These are phyloP conservation scores for Plotosus lineatus DNA, from an alignment of 2,113 vertebrate species.

Conservation along the genomic window DNA sequence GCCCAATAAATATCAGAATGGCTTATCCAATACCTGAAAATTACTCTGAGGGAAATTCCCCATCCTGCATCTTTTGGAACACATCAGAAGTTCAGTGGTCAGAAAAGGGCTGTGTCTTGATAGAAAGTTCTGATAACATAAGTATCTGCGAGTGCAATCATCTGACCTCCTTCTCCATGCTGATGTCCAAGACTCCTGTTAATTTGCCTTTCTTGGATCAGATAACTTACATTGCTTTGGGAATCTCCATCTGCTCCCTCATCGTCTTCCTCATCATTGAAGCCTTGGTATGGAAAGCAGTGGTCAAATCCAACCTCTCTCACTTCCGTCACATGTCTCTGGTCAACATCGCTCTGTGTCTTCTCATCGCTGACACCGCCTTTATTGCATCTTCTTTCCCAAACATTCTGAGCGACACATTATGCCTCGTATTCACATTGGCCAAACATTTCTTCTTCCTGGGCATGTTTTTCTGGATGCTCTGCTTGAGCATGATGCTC, in stretches of 20 bases:
- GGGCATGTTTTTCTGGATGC: conserved; percentile 93
- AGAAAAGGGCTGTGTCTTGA: conserved; percentile 50
- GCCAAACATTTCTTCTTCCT: conserved; percentile 87
- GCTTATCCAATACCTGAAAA: conserved; percentile 60
- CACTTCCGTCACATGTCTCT: conserved; percentile 88
- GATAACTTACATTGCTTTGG: conserved; percentile 79
- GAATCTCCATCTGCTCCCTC: conserved; percentile 82
- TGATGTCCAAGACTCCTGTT: conserved; percentile 75
- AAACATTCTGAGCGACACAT: not conserved
- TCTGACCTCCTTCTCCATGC: conserved; percentile 86
- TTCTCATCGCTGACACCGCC: conserved; percentile 77
- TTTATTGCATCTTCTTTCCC: conserved; percentile 71
- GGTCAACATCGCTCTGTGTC: conserved; percentile 83
- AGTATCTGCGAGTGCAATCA: conserved; percentile 80
- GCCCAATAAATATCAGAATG: conserved; percentile 65
- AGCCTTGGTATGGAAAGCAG: conserved; percentile 84
- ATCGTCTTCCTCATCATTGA: conserved; percentile 81
- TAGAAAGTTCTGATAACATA: not conserved
- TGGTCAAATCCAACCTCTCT: conserved; percentile 87
- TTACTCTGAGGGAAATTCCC: fast-evolving
- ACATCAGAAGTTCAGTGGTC: conserved; percentile 28
- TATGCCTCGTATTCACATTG: conserved; percentile 74
- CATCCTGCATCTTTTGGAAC: conserved; percentile 85
- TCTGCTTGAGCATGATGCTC: conserved; percentile 87
- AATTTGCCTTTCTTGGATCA: conserved; percentile 47